Evolutionary conservation across 2,888 invertebrate species (phyloP), one percentile per base, ranked within the genome.

Genomic region (Trisateles emortualis): DNA sequence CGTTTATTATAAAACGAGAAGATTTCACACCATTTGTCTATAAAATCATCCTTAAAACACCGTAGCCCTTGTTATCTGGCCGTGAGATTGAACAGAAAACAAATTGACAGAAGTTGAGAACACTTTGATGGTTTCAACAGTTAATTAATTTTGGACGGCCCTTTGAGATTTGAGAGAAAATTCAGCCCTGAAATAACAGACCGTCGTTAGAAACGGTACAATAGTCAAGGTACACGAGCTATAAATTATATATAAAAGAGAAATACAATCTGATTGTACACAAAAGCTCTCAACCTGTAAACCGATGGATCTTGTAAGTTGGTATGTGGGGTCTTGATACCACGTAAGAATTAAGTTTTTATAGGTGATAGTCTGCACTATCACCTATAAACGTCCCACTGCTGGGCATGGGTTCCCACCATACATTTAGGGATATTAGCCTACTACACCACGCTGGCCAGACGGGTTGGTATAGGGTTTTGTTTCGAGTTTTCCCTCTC

Each of bases 131-230:
- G 38, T 26, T 47, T 47, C 36, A 32, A 13, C 32, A 42, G 41
- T 47, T 52, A 52, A 52, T 51, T 45, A 45, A 44, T 45, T 50
- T 50, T 30, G 35, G 30, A 19, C 22, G 8, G 39, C 22, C 43
- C 43, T 44, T 50, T 50, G 50, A 36, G 30, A 30, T 38, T 26
- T 2, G 22, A 38, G 30, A 42, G 19, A 26, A 30, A 35, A 19
- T 10, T n/a, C 16, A 24, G 36, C 22, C 30, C 30, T 40, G 17
- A 22, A 39, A 32, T 47, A 47, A 32, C 47, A 39, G 19, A 33
- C 14, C 5, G 26, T 22, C 5, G 11, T 17, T 11, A 42, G 42
- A 42, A 42, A 8, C 29, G 36, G 17, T 36, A 42, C 22, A 14
- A 35, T 14, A 30, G 9, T 35, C 26, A 29, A 8, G 3, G 13